Conservation (phyloP, 2,797 vertebrate genomes). For the Sebastes matsubarae region DNA sequence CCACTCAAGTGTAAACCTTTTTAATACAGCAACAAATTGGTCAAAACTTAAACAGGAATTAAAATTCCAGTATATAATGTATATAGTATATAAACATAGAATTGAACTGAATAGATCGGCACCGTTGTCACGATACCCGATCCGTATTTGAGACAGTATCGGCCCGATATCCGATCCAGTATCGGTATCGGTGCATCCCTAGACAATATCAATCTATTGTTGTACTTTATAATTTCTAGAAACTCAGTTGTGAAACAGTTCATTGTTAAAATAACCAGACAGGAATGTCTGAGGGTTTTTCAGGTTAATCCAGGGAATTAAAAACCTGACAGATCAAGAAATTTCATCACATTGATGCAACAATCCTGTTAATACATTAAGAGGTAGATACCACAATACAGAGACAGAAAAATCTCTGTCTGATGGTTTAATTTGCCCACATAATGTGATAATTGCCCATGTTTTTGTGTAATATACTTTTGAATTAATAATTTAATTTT, state of each 20-base stretch:
- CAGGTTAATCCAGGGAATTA: background rate
- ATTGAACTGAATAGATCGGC: too few species aligned
- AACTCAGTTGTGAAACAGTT: conserved; percentile 7
- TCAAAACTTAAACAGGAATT: too few species aligned
- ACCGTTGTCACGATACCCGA: too few species aligned
- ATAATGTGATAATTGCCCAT: background rate
- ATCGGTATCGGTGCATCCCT: too few species aligned
- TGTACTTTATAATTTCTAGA: background rate
- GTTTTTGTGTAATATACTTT: background rate
- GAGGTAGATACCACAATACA: background rate
- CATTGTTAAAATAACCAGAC: background rate
- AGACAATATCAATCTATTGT: background rate
- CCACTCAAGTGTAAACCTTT: too few species aligned
- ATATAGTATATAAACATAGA: too few species aligned
- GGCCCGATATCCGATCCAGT: too few species aligned
- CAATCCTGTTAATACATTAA: background rate
- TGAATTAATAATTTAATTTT: background rate
- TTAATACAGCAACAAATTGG: too few species aligned
- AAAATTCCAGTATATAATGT: too few species aligned
- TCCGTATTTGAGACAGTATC: too few species aligned
- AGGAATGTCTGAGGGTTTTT: background rate
- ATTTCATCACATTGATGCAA: background rate
- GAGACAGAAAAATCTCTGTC: background rate
- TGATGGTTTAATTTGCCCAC: background rate
- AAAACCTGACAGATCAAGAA: background rate